Percentiles rank a stretch among this genome's conserved stretches.
Evolutionary conservation across 2,888 invertebrate species (phyloP).

Genomic region (Drosophila robusta): DNA sequence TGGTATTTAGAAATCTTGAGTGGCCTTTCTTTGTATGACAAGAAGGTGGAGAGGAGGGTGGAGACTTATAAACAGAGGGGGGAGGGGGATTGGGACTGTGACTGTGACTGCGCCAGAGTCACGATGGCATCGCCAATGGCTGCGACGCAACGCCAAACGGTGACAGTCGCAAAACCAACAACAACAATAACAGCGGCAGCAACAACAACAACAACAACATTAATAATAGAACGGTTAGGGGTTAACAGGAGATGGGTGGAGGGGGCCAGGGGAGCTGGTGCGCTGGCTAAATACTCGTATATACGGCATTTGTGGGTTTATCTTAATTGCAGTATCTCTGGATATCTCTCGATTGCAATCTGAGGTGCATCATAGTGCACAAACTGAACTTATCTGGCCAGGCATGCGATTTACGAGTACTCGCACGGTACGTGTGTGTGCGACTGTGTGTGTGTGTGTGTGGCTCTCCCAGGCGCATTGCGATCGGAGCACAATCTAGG

Average conservation of each 20-base stretch:
- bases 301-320: constrained; percentile 64
- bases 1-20: constrained; percentile 38
- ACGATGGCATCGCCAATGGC: constrained; percentile 44
- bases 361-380: constrained; percentile 71
- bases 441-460: constrained; percentile 14
- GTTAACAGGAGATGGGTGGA: constrained; percentile 16
- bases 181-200: constrained; percentile 24
- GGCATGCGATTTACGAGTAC: constrained; percentile 50
- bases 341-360: constrained; percentile 74
- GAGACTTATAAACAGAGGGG: neutral
- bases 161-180: constrained; percentile 42
- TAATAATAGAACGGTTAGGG: constrained; percentile 52
- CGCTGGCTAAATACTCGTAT: constrained; percentile 49
- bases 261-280: neutral
- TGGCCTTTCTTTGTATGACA: constrained; percentile 43
- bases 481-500: constrained; percentile 61
- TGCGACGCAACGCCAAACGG: constrained; percentile 35
- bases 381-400: constrained; percentile 69
- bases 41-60: neutral
- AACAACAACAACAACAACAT: constrained; percentile 19
- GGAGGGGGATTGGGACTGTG: constrained; percentile 2
- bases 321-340: constrained; percentile 78
- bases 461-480: constrained; percentile 58
- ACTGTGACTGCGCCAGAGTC: constrained; percentile 31
- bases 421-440: constrained; percentile 1